Percentiles rank a stretch among this genome's conserved stretches.
These are phyloP conservation scores for Macaca nemestrina DNA, from an alignment of 2,113 vertebrate species.

Conservation along the genomic window DNA sequence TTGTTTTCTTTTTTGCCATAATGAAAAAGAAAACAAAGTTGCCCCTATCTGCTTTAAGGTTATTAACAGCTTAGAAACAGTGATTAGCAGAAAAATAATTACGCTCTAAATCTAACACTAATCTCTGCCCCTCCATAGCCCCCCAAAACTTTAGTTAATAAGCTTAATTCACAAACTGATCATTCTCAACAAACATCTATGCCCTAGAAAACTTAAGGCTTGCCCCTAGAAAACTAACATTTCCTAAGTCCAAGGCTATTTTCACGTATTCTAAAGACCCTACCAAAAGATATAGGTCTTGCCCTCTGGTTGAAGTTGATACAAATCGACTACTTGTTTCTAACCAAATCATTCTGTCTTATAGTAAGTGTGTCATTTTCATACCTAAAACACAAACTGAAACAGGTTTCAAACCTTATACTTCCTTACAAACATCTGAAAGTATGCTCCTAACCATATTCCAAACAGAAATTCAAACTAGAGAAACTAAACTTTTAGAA, in stretches of 20 bases:
- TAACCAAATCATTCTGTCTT: neutral
- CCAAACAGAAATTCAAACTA: neutral
- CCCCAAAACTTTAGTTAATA: neutral
- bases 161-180: conserved; percentile 1
- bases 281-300: neutral
- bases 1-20: neutral
- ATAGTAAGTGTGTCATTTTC: neutral
- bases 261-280: neutral
- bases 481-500: neutral
- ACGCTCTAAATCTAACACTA: neutral
- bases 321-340: neutral
- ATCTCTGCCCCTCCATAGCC: neutral
- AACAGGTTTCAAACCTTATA: neutral
- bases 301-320: neutral
- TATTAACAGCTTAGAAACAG: conserved; percentile 38
- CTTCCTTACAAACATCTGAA: neutral
- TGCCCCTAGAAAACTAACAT: neutral
- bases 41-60: neutral
- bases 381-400: neutral
- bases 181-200: neutral
- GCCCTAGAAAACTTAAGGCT: neutral
- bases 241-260: neutral
- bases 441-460: neutral
- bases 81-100: neutral
- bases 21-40: conserved; percentile 37